Evolutionary conservation across 2,888 invertebrate genomes (phyloP), one percentile per base, ranked within the genome.

Genomic region (Melipona beecheii): DNA sequence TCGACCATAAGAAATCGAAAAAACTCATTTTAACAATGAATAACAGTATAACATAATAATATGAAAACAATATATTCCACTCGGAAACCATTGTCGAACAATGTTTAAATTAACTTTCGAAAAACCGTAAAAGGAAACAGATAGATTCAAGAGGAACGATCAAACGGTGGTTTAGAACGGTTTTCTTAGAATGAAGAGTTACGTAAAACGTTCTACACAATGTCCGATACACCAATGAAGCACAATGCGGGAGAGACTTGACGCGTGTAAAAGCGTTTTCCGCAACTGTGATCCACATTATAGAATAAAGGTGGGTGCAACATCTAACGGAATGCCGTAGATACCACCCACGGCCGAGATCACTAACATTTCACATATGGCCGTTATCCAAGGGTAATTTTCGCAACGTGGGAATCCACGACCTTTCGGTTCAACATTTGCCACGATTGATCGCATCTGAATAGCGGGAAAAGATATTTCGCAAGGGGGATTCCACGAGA

Each of bases 261-360:
- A 76, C 58, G 72, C 75, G 75, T 77, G 76, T 75, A 74, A 83
- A 72, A 62, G 66, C 78, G 65, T 83, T 78, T 72, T 75, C 81
- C 72, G 83, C 71, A 50, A 66, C 77, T 87, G 81, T 89, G 89
- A 91, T 89, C 89, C 80, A 90, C 87, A 91, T 91, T 87, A 85
- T 88, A 81, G 78, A 86, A 89, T 85, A 89, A 86, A 91, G 87
- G 91, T 92, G 88, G 91, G 90, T 89, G 89, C 87, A 88, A 85
- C 82, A 73, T 78, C 75, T 91, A 90, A 89, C 90, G 87, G 87
- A 87, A 86, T 75, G 75, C 76, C 78, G 56, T 50, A 60, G 70
- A 70, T 77, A 81, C 78, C 86, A 90, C 90, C 91, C 85, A 90
- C 89, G 78, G 73, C 72, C 68, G 82, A 73, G 83, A 90, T 87